Percentiles rank a stretch among this genome's conserved stretches.
These are phyloP conservation scores for Hyposoter dolosus DNA, from an alignment of 2,888 invertebrate genomes.

Conservation along the genomic window DNA sequence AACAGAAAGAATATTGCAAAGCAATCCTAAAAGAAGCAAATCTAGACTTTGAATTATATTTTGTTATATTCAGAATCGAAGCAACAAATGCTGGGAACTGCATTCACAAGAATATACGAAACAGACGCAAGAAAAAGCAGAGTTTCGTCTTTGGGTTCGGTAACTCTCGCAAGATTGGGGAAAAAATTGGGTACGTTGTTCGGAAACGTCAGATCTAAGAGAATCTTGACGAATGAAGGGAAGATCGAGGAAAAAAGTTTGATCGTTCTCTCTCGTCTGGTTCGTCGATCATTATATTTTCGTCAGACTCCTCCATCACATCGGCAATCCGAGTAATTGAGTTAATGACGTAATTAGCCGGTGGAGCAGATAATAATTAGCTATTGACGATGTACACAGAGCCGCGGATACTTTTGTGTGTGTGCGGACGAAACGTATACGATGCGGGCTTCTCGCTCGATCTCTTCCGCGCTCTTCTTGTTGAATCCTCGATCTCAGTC, in stretches of 20 bases:
- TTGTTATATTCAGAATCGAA: background rate
- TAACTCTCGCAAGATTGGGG: too few relatives aligned
- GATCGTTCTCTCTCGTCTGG: constrained; percentile 24
- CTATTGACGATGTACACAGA: constrained; percentile 67
- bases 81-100: background rate
- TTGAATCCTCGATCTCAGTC: constrained; percentile 11
- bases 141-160: too few relatives aligned
- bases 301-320: constrained; percentile 56
- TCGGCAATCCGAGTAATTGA: constrained; percentile 76
- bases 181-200: background rate
- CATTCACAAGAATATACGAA: too few relatives aligned
- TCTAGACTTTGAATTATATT: constrained; percentile 1
- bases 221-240: background rate
- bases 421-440: constrained; percentile 27
- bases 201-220: background rate
- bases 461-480: constrained; percentile 31
- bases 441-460: constrained; percentile 49
- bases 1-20: background rate
- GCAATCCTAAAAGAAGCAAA: background rate
- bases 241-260: constrained; percentile 61
- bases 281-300: constrained; percentile 71
- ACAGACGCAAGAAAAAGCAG: too few relatives aligned
- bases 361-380: constrained; percentile 77
- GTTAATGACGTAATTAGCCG: constrained; percentile 81
- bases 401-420: background rate